phyloP scores from a whole-genome alignment of 2,113 vertebrate genomes.

The Madoqua kirkii region DNA sequence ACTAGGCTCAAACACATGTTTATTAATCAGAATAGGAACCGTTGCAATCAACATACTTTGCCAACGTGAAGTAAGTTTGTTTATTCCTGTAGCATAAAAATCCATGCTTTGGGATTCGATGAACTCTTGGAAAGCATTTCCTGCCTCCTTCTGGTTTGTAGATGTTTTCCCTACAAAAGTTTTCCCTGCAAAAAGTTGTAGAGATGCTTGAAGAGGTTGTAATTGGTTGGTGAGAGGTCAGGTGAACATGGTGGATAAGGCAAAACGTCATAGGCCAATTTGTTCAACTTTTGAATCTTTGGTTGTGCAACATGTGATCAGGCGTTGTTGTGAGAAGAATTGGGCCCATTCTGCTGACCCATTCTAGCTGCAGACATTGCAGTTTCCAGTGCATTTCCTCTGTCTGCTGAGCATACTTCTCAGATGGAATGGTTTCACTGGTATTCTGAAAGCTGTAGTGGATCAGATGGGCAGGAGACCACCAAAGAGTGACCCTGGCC shows the following conservation, averaged over 20 bases:
- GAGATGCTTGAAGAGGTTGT: not conserved
- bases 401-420: not conserved
- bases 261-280: not conserved
- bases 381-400: not conserved
- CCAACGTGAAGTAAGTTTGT: not conserved
- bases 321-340: not conserved
- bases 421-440: not conserved
- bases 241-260: not conserved
- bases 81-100: not conserved
- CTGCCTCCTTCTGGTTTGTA: not conserved
- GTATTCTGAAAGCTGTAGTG: not conserved
- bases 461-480: not conserved
- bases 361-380: not conserved
- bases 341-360: not conserved
- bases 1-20: not conserved
- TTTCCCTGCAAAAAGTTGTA: not conserved
- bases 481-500: not conserved
- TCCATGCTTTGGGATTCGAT: not conserved
- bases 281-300: not conserved
- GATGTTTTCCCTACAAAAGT: not conserved
- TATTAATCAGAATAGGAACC: not conserved
- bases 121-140: not conserved
- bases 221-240: not conserved
- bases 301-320: not conserved
- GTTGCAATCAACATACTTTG: not conserved